Evolutionary conservation across 1,140 invertebrate genomes (phyloP).

Genomic region (Drosophila elegans): DNA sequence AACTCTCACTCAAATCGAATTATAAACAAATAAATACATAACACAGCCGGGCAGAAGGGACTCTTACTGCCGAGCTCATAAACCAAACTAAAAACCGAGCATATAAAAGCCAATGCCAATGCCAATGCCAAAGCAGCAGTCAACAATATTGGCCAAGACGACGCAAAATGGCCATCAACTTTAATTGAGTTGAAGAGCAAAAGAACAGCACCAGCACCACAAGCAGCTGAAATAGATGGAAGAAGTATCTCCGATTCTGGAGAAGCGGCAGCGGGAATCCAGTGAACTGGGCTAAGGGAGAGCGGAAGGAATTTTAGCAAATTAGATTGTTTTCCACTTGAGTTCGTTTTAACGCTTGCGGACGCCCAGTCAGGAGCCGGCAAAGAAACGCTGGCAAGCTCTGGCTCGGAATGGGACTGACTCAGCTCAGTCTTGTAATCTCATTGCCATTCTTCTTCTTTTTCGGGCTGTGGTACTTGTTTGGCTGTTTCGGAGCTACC

Average conservation of each 20-base stretch:
- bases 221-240: constrained; percentile 6
- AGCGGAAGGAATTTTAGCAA: constrained; percentile 83
- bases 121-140: constrained; percentile 51
- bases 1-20: constrained; percentile 66
- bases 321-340: constrained; percentile 85
- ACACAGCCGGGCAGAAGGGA: constrained; percentile 24
- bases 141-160: constrained; percentile 67
- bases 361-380: constrained; percentile 33
- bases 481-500: constrained; percentile 31
- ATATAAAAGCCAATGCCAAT: constrained; percentile 68
- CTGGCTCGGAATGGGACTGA: constrained; percentile 12
- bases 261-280: neutral
- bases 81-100: constrained; percentile 59
- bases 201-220: constrained; percentile 31
- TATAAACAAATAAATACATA: constrained; percentile 81
- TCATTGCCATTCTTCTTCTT: constrained; percentile 32
- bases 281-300: constrained; percentile 14
- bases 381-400: neutral
- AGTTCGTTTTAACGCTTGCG: constrained; percentile 82
- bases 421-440: constrained; percentile 48
- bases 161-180: constrained; percentile 78
- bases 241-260: constrained; percentile 24
- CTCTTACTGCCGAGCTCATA: constrained; percentile 54
- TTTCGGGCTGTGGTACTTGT: constrained; percentile 6
- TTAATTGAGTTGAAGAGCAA: constrained; percentile 80